Evolutionary conservation across 2,888 invertebrate genomes (phyloP), one percentile per base, ranked within the genome.

Genomic region (Mellilla xanthometata): DNA sequence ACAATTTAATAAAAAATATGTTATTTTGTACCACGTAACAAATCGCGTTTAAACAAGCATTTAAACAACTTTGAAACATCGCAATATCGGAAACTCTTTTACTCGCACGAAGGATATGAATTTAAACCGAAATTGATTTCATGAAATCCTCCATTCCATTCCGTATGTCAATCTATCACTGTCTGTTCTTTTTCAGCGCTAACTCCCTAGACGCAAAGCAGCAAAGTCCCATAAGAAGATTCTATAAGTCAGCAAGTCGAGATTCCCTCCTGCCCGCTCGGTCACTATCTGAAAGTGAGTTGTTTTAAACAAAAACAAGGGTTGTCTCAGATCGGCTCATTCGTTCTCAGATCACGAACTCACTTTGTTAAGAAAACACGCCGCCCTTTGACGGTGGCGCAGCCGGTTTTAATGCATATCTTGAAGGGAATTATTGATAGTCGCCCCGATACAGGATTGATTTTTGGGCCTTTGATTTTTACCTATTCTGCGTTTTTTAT

Each of bases 291-390:
- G 75, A 72, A 79, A 84, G 76, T 75, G 76, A 87, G 79, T 73
- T 78, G 82, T 85, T 79, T 76, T 75, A 68, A 82, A 81, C 72
- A 76, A 85, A 84, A 87, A 86, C 84, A 87, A 78, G 86, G 86
- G 86, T 74, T 70, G 65, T 49, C 58, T 63, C 52, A 60, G 67
- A 79, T 78, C 74, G 67, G 60, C 75, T 84, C 77, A 84, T 89
- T 81, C 72, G 66, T 55, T 65, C 69, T 60, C 88, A 56, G 69
- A 71, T 79, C 88, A 89, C 88, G 88, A 73, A 67, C 78, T 70
- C 84, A 86, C 84, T 87, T 87, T 84, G 86, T 83, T 86, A 87
- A 76, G 75, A 86, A 86, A 89, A 87, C 86, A 87, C 60, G 56
- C 59, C 62, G 60, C 68, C 81, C 86, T 87, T 88, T 88, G 88